These are phyloP conservation scores for Drosophila quinaria DNA, from an alignment of 2,888 invertebrate species.

Conservation along the genomic window DNA sequence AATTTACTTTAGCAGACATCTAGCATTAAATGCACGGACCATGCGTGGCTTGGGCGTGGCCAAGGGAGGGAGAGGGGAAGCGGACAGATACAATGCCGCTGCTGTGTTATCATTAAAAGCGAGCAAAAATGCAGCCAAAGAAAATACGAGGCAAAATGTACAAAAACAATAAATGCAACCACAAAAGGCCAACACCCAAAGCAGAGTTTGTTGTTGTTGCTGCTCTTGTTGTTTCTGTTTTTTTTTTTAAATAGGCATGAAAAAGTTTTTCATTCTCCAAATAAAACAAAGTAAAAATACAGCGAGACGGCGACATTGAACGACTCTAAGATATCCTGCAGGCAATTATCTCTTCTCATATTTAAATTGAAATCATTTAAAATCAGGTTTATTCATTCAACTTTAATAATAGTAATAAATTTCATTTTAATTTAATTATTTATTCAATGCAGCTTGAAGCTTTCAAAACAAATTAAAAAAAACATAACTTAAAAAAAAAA, in stretches of 20 bases:
- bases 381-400: neutral
- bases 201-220: constrained; percentile 57
- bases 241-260: constrained; percentile 68
- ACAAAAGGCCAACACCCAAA: constrained; percentile 73
- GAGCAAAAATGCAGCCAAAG: constrained; percentile 72
- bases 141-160: constrained; percentile 59
- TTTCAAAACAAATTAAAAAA: too few species aligned
- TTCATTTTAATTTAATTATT: too few species aligned
- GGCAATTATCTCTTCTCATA: neutral
- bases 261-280: constrained; percentile 48
- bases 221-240: constrained; percentile 12
- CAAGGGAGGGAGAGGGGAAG: neutral
- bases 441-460: too few species aligned
- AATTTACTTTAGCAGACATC: constrained; percentile 78
- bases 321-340: constrained; percentile 16
- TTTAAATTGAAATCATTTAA: neutral
- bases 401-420: too few species aligned
- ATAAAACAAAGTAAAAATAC: constrained; percentile 30
- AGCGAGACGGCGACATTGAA: constrained; percentile 1
- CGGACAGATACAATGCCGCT: constrained; percentile 58
- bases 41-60: constrained; percentile 52
- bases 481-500: too few species aligned
- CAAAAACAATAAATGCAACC: constrained; percentile 70
- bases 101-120: constrained; percentile 80
- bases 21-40: constrained; percentile 35